Evolutionary conservation across 1,140 invertebrate species (phyloP), one percentile per base, ranked within the genome.

Genomic region (Drosophila ironensis): DNA sequence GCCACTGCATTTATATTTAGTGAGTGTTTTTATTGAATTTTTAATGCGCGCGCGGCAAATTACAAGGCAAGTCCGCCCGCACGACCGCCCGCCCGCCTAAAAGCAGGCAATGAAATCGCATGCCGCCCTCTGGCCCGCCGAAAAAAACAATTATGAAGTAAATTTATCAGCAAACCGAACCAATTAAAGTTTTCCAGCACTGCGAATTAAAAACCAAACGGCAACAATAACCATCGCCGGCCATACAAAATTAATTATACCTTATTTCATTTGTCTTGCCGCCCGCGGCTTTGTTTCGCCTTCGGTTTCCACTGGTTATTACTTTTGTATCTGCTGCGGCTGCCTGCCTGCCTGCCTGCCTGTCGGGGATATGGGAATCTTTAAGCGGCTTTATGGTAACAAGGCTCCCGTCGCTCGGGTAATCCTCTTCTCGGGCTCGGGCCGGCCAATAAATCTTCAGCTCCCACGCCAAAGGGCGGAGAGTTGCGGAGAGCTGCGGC

Each of bases 301-400:
- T 44, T n/a, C n/a, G n/a, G n/a, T n/a, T n/a, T n/a, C n/a, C n/a
- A n/a, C n/a, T n/a, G n/a, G n/a, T n/a, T n/a, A n/a, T n/a, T n/a
- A n/a, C n/a, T 57, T 12, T 40, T 37, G 3, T 24, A n/a, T n/a
- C n/a, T n/a, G n/a, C n/a, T n/a, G n/a, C n/a, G n/a, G n/a, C n/a
- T n/a, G n/a, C n/a, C n/a, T n/a, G n/a, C n/a, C n/a, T n/a, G n/a
- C n/a, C n/a, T 56, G 20, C 20, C 30, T 14, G 20, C 25, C 17
- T 60, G 51, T 35, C 14, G 20, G 35, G 37, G 24, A 69, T 74
- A 69, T 75, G 59, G 75, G 69, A 75, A 74, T 75, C 72, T 75
- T 75, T 75, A 75, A 75, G 72, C 71, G 63, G 72, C 71, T 75
- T 75, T 74, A 69, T 74, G 46, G 72, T 51, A 73, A 72, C 72